Evolutionary conservation across 2,113 vertebrate genomes (phyloP).

Genomic region (Sprattus sprattus): DNA sequence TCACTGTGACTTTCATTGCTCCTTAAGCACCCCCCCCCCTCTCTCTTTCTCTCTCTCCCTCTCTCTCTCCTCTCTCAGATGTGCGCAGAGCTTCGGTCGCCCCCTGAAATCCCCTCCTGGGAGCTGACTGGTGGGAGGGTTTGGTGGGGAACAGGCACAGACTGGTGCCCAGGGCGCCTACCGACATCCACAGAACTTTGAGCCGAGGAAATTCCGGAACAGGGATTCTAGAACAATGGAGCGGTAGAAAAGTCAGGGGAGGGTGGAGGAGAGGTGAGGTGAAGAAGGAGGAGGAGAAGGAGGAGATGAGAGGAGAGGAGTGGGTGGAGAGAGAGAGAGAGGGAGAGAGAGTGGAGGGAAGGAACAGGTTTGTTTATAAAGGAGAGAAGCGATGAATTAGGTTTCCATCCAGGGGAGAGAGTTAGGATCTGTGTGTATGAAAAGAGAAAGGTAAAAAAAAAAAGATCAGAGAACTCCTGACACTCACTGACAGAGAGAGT

Average conservation of each 20-base stretch:
- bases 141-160: constrained; percentile 48
- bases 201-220: constrained; percentile 7
- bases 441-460: constrained; percentile 41
- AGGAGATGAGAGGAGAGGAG: constrained; percentile 26
- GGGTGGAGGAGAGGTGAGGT: constrained; percentile 35
- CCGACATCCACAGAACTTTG: background rate
- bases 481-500: background rate
- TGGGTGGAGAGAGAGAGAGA: background rate
- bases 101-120: constrained; percentile 9
- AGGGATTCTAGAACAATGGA: constrained; percentile 1
- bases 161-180: constrained; percentile 32
- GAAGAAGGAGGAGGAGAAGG: constrained; percentile 32
- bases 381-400: background rate
- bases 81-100: background rate
- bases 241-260: constrained; percentile 24
- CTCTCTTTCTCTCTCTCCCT: background rate
- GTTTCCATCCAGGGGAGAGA: constrained; percentile 53
- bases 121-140: background rate
- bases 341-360: constrained; percentile 14
- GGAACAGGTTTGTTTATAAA: constrained; percentile 51
- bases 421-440: constrained; percentile 48
- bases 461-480: background rate
- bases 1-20: too few relatives aligned
- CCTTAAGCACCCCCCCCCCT: background rate
- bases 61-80: background rate